These are phyloP conservation scores for Pogonophryne albipinna DNA, from an alignment of 2,797 vertebrate genomes.

Conservation along the genomic window DNA sequence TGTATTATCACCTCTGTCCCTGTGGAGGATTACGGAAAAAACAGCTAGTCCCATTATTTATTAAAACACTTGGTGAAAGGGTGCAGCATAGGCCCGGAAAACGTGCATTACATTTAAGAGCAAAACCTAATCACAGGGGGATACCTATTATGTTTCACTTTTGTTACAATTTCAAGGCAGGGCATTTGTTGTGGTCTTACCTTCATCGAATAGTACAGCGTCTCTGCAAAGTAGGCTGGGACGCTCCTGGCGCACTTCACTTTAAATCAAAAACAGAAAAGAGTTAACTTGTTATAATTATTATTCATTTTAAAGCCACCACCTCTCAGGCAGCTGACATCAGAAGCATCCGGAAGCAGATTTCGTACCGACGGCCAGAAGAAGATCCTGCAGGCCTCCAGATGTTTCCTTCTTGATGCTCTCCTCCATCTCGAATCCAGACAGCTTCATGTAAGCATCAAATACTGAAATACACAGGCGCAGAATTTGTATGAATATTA, in stretches of 20 bases:
- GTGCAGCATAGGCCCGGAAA: too few species aligned
- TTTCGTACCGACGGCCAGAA: constrained; percentile 92
- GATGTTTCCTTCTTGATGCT: constrained; percentile 95
- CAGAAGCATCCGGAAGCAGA: neutral
- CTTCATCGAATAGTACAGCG: constrained; percentile 92
- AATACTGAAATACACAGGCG: constrained; percentile 87
- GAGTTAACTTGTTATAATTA: neutral
- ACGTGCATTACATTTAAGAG: too few species aligned
- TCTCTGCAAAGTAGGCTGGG: constrained; percentile 94
- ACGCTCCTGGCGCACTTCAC: constrained; percentile 93
- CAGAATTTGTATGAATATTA: neutral
- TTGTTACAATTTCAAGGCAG: too few species aligned
- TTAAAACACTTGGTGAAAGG: too few species aligned
- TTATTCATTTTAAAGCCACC: neutral
- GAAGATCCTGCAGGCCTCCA: constrained; percentile 87
- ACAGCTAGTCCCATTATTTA: too few species aligned
- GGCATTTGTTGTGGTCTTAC: constrained; percentile 67
- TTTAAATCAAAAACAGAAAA: constrained; percentile 61
- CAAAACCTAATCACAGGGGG: too few species aligned
- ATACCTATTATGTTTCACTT: neutral
- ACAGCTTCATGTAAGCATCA: constrained; percentile 93
- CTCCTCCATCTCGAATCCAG: constrained; percentile 95
- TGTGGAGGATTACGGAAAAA: too few species aligned
- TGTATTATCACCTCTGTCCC: neutral
- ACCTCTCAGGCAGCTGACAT: neutral